Conservation (phyloP, 2,797 vertebrate species). For the Chiroxiphia lanceolata region DNA sequence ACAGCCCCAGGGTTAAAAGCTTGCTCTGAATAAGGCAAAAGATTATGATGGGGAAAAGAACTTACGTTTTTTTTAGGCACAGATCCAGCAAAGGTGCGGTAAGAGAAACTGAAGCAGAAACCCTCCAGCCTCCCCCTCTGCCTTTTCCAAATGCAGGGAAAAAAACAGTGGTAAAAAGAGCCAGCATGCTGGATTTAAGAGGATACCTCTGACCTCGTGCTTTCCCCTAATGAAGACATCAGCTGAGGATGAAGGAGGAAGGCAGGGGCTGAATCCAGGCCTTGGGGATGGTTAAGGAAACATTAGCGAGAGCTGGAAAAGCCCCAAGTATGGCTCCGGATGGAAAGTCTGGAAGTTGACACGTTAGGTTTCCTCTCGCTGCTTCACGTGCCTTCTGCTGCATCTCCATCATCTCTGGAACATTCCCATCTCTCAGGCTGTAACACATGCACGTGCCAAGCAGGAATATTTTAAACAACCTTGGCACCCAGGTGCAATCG, state of each 20-base stretch:
- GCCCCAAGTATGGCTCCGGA: background rate
- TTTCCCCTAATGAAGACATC: background rate
- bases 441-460: background rate
- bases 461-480: background rate
- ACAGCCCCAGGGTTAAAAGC: background rate
- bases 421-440: background rate
- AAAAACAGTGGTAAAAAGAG: background rate
- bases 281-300: background rate
- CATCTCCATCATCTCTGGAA: background rate
- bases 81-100: background rate
- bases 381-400: background rate
- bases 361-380: accelerated
- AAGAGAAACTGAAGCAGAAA: background rate
- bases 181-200: accelerated
- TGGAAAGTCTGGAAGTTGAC: background rate
- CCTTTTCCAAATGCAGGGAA: background rate
- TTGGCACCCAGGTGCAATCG: background rate
- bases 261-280: background rate
- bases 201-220: background rate
- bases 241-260: background rate
- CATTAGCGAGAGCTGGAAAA: background rate
- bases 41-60: background rate
- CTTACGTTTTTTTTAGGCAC: background rate
- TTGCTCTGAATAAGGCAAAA: background rate
- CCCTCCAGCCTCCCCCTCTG: background rate